Conservation (phyloP, 2,797 vertebrate genomes). For the Todus mexicanus region DNA sequence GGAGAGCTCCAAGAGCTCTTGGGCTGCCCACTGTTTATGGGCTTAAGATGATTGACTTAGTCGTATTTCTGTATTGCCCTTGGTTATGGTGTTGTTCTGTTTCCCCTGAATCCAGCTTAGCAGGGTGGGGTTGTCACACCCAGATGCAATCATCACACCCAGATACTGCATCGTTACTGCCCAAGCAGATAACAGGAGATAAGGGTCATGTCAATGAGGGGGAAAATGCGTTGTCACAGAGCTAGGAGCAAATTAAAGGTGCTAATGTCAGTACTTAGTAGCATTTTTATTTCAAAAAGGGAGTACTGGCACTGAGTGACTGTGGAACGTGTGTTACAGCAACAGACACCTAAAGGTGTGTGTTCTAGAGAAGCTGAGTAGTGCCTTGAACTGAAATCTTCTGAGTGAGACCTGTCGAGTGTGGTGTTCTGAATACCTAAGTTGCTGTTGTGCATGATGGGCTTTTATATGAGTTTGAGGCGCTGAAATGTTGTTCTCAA, state of each 20-base stretch:
- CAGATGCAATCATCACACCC: too few species aligned
- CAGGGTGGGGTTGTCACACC: too few species aligned
- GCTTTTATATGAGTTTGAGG: not conserved
- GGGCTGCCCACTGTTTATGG: too few species aligned
- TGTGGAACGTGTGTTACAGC: accelerated
- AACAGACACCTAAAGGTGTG: not conserved
- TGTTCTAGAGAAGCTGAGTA: not conserved
- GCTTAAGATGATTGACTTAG: too few species aligned
- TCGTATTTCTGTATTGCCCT: too few species aligned
- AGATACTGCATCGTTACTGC: too few species aligned
- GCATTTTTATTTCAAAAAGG: not conserved
- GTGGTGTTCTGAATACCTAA: not conserved
- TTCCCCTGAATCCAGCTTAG: too few species aligned
- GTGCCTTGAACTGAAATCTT: not conserved
- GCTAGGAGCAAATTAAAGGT: not conserved
- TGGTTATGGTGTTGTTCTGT: too few species aligned
- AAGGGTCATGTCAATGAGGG: too few species aligned
- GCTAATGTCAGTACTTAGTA: not conserved
- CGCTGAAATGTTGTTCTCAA: not conserved
- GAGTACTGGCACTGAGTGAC: not conserved
- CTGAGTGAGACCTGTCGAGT: not conserved
- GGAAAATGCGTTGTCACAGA: too few species aligned
- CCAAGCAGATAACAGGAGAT: too few species aligned
- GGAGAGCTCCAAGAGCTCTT: too few species aligned
- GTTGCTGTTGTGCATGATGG: not conserved